A percentile compares a stretch with the other conserved stretches of the same genome.
Evolutionary conservation across 2,113 vertebrate genomes (phyloP).

Genomic region (Spea multiplicata): DNA sequence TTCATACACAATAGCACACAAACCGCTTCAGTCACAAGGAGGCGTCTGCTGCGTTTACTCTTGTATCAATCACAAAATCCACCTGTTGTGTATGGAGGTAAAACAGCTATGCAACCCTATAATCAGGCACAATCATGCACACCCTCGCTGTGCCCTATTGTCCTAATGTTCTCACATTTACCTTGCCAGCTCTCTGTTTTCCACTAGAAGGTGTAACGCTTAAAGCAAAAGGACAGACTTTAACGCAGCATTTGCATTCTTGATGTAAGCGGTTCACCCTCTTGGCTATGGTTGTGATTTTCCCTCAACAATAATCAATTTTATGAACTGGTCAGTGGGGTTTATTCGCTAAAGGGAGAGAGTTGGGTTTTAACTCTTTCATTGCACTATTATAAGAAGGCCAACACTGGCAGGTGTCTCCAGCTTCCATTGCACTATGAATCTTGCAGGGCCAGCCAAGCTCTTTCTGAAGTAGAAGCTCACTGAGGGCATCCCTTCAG

Average conservation of each 20-base stretch:
- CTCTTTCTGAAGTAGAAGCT: no score
- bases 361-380: no score
- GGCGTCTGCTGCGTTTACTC: background rate
- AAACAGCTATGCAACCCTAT: constrained; percentile 15
- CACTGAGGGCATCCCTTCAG: no score
- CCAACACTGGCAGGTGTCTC: no score
- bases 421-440: no score
- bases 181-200: background rate
- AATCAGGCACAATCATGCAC: constrained; percentile 26
- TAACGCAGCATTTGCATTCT: background rate
- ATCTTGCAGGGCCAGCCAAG: no score
- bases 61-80: constrained; percentile 13
- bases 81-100: constrained; percentile 25
- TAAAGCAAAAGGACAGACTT: background rate
- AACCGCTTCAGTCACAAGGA: background rate
- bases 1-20: constrained; percentile 3
- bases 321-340: no score
- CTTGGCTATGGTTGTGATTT: background rate
- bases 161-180: constrained; percentile 29
- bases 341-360: no score
- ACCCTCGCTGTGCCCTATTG: constrained; percentile 16
- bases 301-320: no score
- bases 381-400: no score
- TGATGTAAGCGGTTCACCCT: background rate
- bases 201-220: background rate